Evolutionary conservation across 37 sponge, comb jelly and placozoan species (phyloP).

Genomic region (Bolinopsis microptera): DNA sequence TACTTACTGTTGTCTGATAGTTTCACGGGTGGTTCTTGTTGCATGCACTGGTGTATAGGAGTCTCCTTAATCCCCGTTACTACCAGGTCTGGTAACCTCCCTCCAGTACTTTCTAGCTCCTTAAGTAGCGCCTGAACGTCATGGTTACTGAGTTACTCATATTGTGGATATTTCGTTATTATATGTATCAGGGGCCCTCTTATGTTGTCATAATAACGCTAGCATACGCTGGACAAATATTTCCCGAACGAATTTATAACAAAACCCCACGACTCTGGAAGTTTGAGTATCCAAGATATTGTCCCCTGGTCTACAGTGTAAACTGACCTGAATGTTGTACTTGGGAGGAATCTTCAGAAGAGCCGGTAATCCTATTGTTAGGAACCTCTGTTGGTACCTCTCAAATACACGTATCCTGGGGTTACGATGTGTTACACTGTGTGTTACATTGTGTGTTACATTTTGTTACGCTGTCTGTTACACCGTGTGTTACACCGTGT

Average conservation of each 20-base stretch:
- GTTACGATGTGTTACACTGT: not conserved
- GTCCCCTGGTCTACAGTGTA: too few relatives aligned
- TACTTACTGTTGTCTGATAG: too few relatives aligned
- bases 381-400: constrained; percentile 37
- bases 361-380: constrained; percentile 46
- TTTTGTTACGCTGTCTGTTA: not conserved
- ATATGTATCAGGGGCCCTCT: too few relatives aligned
- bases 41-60: not conserved
- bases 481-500: not conserved
- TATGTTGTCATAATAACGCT: too few relatives aligned
- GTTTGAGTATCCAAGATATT: too few relatives aligned
- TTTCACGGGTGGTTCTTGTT: too few relatives aligned
- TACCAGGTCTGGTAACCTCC: not conserved
- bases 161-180: too few relatives aligned
- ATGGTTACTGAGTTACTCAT: too few relatives aligned
- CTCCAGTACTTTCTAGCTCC: not conserved
- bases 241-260: too few relatives aligned
- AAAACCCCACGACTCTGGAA: too few relatives aligned
- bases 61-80: not conserved
- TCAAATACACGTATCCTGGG: constrained; percentile 59
- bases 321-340: not conserved
- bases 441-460: not conserved
- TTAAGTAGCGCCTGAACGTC: not conserved
- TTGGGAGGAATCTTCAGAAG: constrained; percentile 6
- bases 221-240: too few relatives aligned